A percentile compares a stretch with the other conserved stretches of the same genome.
Conservation (phyloP, 2,797 vertebrate species). For the Pangasius krempfi region DNA sequence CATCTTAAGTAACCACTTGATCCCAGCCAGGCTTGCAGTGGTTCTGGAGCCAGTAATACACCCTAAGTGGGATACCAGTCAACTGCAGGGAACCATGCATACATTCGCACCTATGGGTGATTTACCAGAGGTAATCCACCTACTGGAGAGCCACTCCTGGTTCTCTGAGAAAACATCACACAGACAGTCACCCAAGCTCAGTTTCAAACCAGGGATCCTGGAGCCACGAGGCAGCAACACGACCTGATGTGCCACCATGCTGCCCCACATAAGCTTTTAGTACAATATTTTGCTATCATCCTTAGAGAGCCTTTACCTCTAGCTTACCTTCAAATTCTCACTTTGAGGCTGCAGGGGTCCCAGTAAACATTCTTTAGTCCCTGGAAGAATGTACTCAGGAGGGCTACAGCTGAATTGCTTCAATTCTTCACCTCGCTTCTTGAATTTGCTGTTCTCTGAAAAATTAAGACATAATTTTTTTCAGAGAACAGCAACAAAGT, state of each 20-base stretch:
- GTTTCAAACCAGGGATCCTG: background rate
- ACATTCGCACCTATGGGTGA: background rate
- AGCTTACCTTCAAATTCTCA: conserved; percentile 85
- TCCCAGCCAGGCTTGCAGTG: background rate
- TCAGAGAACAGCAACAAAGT: background rate
- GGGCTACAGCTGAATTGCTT: conserved; percentile 83
- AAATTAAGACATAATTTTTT: background rate
- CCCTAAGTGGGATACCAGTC: background rate
- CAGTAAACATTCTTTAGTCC: conserved; percentile 84
- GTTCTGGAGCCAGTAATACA: background rate
- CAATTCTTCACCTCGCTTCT: conserved; percentile 78
- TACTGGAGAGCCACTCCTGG: no score
- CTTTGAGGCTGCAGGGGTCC: conserved; percentile 85
- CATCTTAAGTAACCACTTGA: background rate
- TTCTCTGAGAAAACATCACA: background rate
- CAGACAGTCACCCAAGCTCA: background rate
- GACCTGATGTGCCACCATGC: background rate
- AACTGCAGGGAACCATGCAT: background rate
- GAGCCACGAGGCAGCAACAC: background rate
- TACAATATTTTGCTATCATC: background rate
- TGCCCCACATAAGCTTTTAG: background rate
- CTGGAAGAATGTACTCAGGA: conserved; percentile 88
- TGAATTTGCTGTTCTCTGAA: conserved; percentile 64
- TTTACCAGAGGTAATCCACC: background rate
- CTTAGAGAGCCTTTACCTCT: background rate